These are phyloP conservation scores for Microplitis deprimator DNA, from an alignment of 2,888 invertebrate species.

Conservation along the genomic window DNA sequence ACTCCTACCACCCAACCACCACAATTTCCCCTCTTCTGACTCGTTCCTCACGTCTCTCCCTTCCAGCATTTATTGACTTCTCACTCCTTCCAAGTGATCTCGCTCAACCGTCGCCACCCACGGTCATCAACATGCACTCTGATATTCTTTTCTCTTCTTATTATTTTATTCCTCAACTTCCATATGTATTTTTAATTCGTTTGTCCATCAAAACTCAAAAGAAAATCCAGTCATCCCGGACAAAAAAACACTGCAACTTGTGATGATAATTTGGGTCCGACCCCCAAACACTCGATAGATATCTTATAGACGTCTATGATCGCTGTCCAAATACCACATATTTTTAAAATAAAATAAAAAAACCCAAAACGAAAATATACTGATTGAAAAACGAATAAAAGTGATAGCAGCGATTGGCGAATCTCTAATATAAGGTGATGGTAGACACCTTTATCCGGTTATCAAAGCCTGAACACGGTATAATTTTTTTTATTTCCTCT, in stretches of 20 bases:
- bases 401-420: conserved; percentile 18
- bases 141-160: conserved; percentile 33
- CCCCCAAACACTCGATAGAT: too few species aligned
- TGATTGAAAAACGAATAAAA: background rate
- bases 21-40: conserved; percentile 7
- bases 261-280: too few species aligned
- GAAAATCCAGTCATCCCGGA: background rate
- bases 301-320: too few species aligned
- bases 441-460: conserved; percentile 38
- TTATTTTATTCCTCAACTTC: conserved; percentile 9
- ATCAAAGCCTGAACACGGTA: conserved; percentile 50
- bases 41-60: conserved; percentile 21
- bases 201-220: conserved; percentile 22
- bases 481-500: conserved; percentile 54
- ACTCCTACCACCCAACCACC: conserved; percentile 22
- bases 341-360: conserved; percentile 25
- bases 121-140: conserved; percentile 40
- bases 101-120: conserved; percentile 48
- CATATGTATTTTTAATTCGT: background rate
- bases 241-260: too few species aligned
- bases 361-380: background rate
- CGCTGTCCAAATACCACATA: too few species aligned
- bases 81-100: conserved; percentile 38
- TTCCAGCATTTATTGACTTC: conserved; percentile 44
- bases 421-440: conserved; percentile 18